phyloP scores from a whole-genome alignment of 1,140 invertebrate species.

The Drosophila azteca region DNA sequence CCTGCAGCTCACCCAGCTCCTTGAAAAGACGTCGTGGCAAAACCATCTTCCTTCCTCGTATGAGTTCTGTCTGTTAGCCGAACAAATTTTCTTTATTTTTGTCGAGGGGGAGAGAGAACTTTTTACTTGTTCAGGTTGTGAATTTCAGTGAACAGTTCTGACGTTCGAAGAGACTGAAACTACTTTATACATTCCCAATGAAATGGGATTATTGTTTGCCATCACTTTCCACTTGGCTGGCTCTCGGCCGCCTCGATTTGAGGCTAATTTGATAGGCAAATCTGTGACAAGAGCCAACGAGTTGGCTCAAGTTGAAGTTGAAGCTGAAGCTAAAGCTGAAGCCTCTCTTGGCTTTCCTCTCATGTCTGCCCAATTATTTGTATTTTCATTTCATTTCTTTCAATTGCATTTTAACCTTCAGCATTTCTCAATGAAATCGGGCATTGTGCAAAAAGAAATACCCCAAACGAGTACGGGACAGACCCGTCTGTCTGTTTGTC shows the following conservation, averaged over 20 bases:
- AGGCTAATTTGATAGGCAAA: slow-evolving; percentile 44
- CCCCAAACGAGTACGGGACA: slow-evolving; percentile 8
- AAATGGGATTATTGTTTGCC: background rate
- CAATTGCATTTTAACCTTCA: slow-evolving; percentile 79
- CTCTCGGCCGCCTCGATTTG: background rate
- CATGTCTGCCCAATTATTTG: slow-evolving; percentile 57
- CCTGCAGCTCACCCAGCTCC: slow-evolving; percentile 94
- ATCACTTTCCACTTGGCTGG: slow-evolving; percentile 12
- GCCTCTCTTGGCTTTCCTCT: slow-evolving; percentile 67
- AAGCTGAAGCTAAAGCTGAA: slow-evolving; percentile 1
- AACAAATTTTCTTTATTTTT: no score
- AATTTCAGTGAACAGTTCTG: no score
- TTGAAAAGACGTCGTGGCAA: slow-evolving; percentile 89
- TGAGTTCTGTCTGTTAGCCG: slow-evolving; percentile 11
- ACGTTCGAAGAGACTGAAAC: no score
- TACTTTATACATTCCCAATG: no score
- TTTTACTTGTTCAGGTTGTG: no score
- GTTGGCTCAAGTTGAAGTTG: slow-evolving; percentile 5
- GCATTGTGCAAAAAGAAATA: slow-evolving; percentile 34
- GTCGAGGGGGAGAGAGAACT: no score
- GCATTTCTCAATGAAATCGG: slow-evolving; percentile 70
- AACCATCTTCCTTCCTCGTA: slow-evolving; percentile 84
- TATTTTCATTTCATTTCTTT: slow-evolving; percentile 56
- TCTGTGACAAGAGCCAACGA: slow-evolving; percentile 23
- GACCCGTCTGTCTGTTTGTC: background rate